phyloP scores from a whole-genome alignment of 2,888 invertebrate genomes.

The Theretra japonica region DNA sequence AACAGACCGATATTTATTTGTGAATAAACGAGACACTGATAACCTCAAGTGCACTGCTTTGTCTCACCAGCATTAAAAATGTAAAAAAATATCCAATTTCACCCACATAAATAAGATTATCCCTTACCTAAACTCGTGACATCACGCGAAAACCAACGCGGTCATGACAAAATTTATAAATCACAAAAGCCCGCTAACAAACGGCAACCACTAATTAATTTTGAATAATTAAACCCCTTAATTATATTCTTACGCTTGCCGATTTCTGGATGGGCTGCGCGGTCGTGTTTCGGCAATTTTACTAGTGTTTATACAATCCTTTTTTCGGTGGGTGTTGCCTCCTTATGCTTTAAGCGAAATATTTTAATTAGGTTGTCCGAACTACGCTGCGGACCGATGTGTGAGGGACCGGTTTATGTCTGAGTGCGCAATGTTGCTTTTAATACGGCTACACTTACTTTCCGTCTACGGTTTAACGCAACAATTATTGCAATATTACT shows the following conservation, averaged over 20 bases:
- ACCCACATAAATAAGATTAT: neutral
- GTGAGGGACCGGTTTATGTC: constrained; percentile 42
- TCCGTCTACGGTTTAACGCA: too few relatives aligned
- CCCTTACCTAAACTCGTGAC: neutral
- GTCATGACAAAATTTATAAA: constrained; percentile 7
- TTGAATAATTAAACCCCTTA: constrained; percentile 48
- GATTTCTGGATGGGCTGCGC: constrained; percentile 36
- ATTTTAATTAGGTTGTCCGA: constrained; percentile 80
- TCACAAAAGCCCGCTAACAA: neutral
- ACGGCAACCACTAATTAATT: constrained; percentile 29
- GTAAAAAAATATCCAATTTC: neutral
- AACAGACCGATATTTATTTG: too few relatives aligned
- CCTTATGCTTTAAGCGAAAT: constrained; percentile 69
- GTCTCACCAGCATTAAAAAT: too few relatives aligned
- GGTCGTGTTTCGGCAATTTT: constrained; percentile 28
- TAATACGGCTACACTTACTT: too few relatives aligned
- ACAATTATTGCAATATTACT: too few relatives aligned
- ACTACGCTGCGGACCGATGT: constrained; percentile 38
- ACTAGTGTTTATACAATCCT: constrained; percentile 26
- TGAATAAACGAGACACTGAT: too few relatives aligned
- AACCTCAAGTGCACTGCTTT: too few relatives aligned
- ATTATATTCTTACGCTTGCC: constrained; percentile 61
- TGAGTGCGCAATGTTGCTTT: constrained; percentile 32
- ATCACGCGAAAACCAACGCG: neutral
- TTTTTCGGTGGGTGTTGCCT: constrained; percentile 25